Conservation (phyloP, 2,888 invertebrate species). For the Chrysotoxum bicinctum region DNA sequence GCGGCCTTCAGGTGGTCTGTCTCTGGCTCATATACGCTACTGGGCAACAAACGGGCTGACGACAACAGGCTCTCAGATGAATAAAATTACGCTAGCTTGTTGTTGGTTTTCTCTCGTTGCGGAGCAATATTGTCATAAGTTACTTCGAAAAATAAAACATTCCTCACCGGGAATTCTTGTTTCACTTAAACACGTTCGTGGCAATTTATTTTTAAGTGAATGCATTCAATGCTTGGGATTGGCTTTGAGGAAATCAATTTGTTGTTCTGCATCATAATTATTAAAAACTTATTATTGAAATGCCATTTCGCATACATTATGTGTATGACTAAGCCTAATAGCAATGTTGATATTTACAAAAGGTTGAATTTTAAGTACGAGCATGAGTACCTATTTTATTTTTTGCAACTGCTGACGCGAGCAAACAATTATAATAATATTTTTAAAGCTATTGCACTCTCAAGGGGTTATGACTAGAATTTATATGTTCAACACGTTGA, state of each 20-base stretch:
- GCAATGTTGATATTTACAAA: too few relatives aligned
- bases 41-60: too few relatives aligned
- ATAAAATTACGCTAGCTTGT: conserved; percentile 4
- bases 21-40: not conserved
- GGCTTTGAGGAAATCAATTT: conserved; percentile 11
- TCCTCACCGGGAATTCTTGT: not conserved
- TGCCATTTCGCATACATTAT: conserved; percentile 28
- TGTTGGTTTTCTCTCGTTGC: not conserved
- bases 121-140: not conserved
- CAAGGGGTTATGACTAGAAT: too few relatives aligned
- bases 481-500: too few relatives aligned
- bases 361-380: too few relatives aligned
- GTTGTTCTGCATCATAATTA: conserved; percentile 1
- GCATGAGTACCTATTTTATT: too few relatives aligned
- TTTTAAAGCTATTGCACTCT: too few relatives aligned
- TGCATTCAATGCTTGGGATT: conserved; percentile 3
- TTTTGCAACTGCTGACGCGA: too few relatives aligned
- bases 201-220: conserved; percentile 24
- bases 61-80: too few relatives aligned
- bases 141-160: not conserved
- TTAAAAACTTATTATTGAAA: conserved; percentile 30
- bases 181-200: conserved; percentile 18
- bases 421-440: too few relatives aligned
- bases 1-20: conserved; percentile 66
- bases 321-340: too few relatives aligned